These are phyloP conservation scores for Euura lappo DNA, from an alignment of 1,140 invertebrate genomes.

Conservation along the genomic window DNA sequence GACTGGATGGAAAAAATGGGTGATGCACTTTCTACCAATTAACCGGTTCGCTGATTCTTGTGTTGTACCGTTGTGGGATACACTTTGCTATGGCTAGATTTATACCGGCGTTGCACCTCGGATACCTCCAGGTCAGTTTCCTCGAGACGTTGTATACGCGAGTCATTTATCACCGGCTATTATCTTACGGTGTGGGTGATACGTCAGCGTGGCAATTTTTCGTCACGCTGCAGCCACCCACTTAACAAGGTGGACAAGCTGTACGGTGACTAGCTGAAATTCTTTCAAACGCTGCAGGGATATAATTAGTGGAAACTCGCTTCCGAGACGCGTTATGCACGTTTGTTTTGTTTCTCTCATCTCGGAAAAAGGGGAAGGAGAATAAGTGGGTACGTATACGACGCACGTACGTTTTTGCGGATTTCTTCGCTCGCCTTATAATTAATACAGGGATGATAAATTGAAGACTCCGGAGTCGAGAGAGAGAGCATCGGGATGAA, in stretches of 20 bases:
- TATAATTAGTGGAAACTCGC: too few species aligned
- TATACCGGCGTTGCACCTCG: too few species aligned
- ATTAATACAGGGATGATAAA: neutral
- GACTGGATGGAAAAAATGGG: neutral
- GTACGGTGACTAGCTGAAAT: too few species aligned
- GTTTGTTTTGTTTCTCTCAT: too few species aligned
- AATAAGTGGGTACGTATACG: too few species aligned
- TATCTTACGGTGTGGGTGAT: neutral
- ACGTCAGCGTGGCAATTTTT: neutral
- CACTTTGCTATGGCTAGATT: neutral
- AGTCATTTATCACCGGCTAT: neutral
- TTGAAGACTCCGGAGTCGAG: neutral
- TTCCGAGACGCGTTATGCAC: too few species aligned
- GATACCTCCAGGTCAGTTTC: neutral
- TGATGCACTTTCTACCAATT: slow-evolving; percentile 2
- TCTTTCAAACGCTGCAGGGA: too few species aligned
- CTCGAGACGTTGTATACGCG: neutral
- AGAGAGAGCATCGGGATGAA: neutral
- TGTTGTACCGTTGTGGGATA: neutral
- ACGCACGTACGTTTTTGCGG: too few species aligned
- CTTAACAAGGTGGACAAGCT: neutral
- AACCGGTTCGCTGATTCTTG: slow-evolving; percentile 6
- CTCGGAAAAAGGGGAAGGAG: too few species aligned
- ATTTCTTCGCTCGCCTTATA: neutral
- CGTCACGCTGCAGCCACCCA: neutral